Evolutionary conservation across 2,888 invertebrate species (phyloP).

Genomic region (Glomeris marginata): DNA sequence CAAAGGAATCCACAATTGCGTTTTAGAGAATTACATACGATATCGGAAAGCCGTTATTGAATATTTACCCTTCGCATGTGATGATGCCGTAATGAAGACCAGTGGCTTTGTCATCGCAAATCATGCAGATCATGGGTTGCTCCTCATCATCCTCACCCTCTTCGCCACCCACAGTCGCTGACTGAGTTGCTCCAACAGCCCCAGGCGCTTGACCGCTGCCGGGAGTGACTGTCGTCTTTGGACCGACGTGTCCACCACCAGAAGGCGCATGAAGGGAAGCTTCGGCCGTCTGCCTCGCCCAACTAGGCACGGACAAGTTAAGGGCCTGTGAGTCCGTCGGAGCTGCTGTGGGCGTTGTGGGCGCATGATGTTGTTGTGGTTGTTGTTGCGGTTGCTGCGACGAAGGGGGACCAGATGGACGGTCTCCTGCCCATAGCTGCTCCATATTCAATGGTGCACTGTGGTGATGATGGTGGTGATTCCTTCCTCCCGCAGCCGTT

Average conservation of each 20-base stretch:
- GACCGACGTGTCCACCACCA: too few relatives aligned
- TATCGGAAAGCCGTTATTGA: too few relatives aligned
- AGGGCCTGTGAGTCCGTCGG: constrained; percentile 19
- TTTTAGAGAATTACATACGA: constrained; percentile 19
- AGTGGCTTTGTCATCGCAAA: constrained; percentile 95
- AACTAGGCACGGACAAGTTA: constrained; percentile 18
- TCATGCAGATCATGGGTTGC: constrained; percentile 93
- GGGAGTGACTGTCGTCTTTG: neutral
- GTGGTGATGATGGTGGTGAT: neutral
- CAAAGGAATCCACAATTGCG: neutral
- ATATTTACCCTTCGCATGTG: constrained; percentile 93
- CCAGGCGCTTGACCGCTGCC: too few relatives aligned
- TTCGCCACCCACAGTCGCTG: constrained; percentile 9
- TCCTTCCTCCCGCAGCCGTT: constrained; percentile 13
- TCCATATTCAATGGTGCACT: constrained; percentile 68
- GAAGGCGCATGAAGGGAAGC: neutral
- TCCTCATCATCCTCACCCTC: constrained; percentile 53
- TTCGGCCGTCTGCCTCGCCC: constrained; percentile 33
- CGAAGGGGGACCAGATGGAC: neutral
- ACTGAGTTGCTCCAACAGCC: too few relatives aligned
- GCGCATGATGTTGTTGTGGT: constrained; percentile 4
- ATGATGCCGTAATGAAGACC: constrained; percentile 98
- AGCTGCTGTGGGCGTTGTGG: too few relatives aligned
- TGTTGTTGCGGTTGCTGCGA: neutral
- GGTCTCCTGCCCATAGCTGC: constrained; percentile 72